Base-by-base conservation (phyloP, 2,888 invertebrate species). In the Gymnoscelis rufifasciata region DNA sequence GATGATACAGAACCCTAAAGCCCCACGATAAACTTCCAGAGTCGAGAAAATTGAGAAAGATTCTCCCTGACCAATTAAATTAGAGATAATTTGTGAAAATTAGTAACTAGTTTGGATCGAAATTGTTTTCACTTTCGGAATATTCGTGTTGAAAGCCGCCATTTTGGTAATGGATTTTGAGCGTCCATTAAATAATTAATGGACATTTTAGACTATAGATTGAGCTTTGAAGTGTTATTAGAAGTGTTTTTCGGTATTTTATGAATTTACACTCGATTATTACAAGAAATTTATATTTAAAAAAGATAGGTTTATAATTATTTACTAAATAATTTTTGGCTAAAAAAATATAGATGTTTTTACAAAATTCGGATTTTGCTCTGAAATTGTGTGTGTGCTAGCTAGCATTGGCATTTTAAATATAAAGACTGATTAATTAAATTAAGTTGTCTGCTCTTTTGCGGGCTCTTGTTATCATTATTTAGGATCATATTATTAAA, bases 11-110 rank as follows among this genome's bases (percentile, higher is more conserved):
- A n/a, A n/a, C n/a, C n/a, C n/a, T n/a, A n/a, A n/a, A n/a, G n/a
- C n/a, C n/a, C n/a, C n/a, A n/a, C n/a, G n/a, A n/a, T n/a, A n/a
- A 47, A 29, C 38, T 42, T 7, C 11, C 26, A 57, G 40, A 38
- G 27, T 33, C 28, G 33, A 33, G 43, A 39, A 40, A 46, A 48
- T 28, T 30, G 42, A 38, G 35, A 36, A 37, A 39, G 43, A 43
- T 31, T 43, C 39, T 37, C 40, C 3, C 24, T 8, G 29, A 41
- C 41, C 26, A 41, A 41, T 33, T 30, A 54, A 49, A 47, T 47
- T 48, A 27, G 43, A 43, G 40, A 44, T 47, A 43, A 38, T 38
- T 35, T 35, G n/a, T 10, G 19, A 35, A 35, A 35, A 19, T 35
- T 15, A 14, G 14, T n/a, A 33, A 35, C 35, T 35, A 35, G 19